Evolutionary conservation across 2,888 invertebrate genomes (phyloP).

Genomic region (Gymnosoma rotundatum): DNA sequence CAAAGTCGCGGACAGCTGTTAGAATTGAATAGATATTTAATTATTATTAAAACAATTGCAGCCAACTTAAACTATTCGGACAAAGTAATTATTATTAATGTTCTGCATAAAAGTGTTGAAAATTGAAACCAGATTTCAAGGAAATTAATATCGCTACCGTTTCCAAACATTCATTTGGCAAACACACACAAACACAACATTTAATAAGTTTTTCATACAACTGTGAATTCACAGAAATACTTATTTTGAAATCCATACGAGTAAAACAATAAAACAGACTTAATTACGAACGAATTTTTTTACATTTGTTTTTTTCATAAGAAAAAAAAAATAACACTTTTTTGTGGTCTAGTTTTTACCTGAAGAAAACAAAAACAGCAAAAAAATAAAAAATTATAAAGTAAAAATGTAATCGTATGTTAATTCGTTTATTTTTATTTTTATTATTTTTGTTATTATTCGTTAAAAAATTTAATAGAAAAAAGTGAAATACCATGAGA

Average conservation of each 20-base stretch:
- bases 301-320: constrained; percentile 31
- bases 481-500: constrained; percentile 57
- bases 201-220: constrained; percentile 22
- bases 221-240: constrained; percentile 18
- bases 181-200: not conserved
- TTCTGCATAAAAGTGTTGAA: too few relatives aligned
- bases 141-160: constrained; percentile 12
- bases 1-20: too few relatives aligned
- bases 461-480: constrained; percentile 47
- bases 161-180: constrained; percentile 17
- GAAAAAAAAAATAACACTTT: constrained; percentile 42
- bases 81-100: too few relatives aligned
- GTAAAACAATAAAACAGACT: not conserved
- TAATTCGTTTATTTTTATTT: not conserved
- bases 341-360: constrained; percentile 58
- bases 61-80: too few relatives aligned
- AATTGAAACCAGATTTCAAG: constrained; percentile 17
- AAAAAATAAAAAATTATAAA: constrained; percentile 1
- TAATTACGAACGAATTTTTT: constrained; percentile 14
- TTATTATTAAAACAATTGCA: too few relatives aligned
- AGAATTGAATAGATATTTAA: too few relatives aligned
- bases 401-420: constrained; percentile 30
- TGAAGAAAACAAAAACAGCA: constrained; percentile 5
- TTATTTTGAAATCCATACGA: constrained; percentile 52
- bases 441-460: constrained; percentile 15